These are phyloP conservation scores for Antennarius maculatus DNA, from an alignment of 2,797 vertebrate genomes.

Conservation along the genomic window DNA sequence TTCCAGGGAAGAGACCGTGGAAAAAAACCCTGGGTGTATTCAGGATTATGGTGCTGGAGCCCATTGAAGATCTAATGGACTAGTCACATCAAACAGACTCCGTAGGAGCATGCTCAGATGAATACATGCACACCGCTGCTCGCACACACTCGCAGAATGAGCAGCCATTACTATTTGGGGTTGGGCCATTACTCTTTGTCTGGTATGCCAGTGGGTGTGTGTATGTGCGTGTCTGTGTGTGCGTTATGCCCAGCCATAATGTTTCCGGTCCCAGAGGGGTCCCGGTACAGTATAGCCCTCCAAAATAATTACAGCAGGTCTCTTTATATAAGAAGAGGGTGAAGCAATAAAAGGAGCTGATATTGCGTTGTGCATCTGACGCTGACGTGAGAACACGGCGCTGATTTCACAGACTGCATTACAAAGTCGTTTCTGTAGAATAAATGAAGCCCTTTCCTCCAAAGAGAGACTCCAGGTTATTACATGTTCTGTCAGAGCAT, in stretches of 20 bases:
- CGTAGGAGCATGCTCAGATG: conserved; percentile 61
- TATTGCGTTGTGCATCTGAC: too few species aligned
- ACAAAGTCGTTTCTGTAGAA: too few species aligned
- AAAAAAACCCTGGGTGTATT: conserved; percentile 57
- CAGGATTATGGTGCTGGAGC: conserved; percentile 71
- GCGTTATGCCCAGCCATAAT: conserved; percentile 43
- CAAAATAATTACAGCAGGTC: conserved; percentile 67
- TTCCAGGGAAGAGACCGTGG: conserved; percentile 53
- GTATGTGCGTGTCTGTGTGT: conserved; percentile 30
- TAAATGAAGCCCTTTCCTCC: too few species aligned
- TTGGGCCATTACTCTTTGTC: conserved; percentile 82
- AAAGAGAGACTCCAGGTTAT: too few species aligned
- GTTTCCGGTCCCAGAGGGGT: conserved; percentile 60
- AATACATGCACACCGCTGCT: conserved; percentile 48
- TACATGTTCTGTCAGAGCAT: too few species aligned
- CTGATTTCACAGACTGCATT: too few species aligned
- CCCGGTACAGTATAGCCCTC: conserved; percentile 52
- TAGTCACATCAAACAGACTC: conserved; percentile 76
- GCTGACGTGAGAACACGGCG: too few species aligned
- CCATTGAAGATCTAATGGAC: conserved; percentile 78
- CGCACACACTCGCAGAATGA: conserved; percentile 48
- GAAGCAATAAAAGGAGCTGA: conserved; percentile 42
- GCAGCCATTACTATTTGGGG: conserved; percentile 75
- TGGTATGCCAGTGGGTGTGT: conserved; percentile 49
- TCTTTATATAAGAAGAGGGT: conserved; percentile 57